A percentile compares a stretch with the other conserved stretches of the same genome.
Conservation (phyloP, 2,888 invertebrate genomes). For the Temnothorax unifasciatus region DNA sequence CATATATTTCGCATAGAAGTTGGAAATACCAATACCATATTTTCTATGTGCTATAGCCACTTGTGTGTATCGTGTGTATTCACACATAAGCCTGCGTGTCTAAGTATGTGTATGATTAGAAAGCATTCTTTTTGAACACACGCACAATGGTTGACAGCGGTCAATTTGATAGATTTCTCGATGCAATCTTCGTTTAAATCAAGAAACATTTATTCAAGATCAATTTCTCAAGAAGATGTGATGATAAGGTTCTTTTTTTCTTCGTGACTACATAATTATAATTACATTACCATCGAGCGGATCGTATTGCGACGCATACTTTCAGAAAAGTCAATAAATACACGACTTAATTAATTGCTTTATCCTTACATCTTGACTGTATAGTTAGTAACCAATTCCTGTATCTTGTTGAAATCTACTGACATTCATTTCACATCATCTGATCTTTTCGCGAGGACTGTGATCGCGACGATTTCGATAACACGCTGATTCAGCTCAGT, state of each 20-base stretch:
- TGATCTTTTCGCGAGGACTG: neutral
- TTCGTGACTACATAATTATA: neutral
- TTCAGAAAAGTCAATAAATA: slow-evolving; percentile 17
- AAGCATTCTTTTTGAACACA: neutral
- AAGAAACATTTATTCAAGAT: slow-evolving; percentile 6
- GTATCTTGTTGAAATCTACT: neutral
- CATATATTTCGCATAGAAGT: neutral
- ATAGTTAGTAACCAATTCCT: slow-evolving; percentile 1
- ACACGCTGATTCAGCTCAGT: slow-evolving; percentile 25
- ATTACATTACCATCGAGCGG: neutral
- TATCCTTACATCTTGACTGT: neutral
- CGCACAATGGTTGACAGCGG: neutral
- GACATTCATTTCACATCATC: neutral
- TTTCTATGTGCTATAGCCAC: neutral
- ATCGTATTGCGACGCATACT: neutral
- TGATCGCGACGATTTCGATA: slow-evolving; percentile 23
- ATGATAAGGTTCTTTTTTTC: neutral
- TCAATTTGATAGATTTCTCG: slow-evolving; percentile 8
- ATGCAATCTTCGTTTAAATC: neutral
- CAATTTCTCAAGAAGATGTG: neutral
- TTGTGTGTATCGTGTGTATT: neutral
- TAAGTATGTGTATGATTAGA: neutral
- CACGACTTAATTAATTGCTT: neutral
- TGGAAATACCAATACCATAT: neutral
- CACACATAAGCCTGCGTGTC: too few species aligned